These are phyloP conservation scores for Junonia oenone DNA, from an alignment of 2,888 invertebrate genomes.

Conservation along the genomic window DNA sequence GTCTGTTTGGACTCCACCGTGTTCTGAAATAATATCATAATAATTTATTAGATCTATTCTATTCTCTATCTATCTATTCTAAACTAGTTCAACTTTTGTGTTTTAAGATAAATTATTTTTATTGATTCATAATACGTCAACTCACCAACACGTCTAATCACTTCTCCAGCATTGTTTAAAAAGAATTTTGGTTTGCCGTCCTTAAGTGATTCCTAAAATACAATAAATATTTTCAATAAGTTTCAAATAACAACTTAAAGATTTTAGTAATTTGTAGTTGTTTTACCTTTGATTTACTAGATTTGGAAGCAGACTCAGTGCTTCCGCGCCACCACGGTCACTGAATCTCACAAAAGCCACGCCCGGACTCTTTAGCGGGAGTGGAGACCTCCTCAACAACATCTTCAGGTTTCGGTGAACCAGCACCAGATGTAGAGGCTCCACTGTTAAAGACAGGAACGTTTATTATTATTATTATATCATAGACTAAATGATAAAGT, in stretches of 20 bases:
- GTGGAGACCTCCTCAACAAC: constrained; percentile 56
- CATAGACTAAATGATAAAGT: no score
- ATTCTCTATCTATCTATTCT: no score
- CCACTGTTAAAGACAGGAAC: constrained; percentile 42
- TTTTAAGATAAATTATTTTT: not conserved
- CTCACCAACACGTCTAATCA: constrained; percentile 69
- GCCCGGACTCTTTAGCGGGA: constrained; percentile 71
- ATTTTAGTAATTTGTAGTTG: not conserved
- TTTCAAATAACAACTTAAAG: not conserved
- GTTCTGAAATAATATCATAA: no score
- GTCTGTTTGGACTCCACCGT: constrained; percentile 61
- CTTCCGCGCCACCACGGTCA: constrained; percentile 81
- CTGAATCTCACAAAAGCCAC: constrained; percentile 80
- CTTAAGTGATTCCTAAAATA: constrained; percentile 64
- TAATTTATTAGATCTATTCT: no score
- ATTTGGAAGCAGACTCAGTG: constrained; percentile 77
- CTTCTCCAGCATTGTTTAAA: constrained; percentile 74
- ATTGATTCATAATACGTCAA: not conserved
- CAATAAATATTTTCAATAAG: not conserved
- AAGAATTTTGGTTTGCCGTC: constrained; percentile 72
- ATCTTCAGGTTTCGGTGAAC: constrained; percentile 60
- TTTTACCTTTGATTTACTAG: constrained; percentile 73
- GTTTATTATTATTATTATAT: no score
- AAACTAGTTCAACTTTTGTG: not conserved
- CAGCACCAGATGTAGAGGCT: constrained; percentile 52